These are phyloP conservation scores for Xyrichtys novacula DNA, from an alignment of 2,797 vertebrate species.

Conservation along the genomic window DNA sequence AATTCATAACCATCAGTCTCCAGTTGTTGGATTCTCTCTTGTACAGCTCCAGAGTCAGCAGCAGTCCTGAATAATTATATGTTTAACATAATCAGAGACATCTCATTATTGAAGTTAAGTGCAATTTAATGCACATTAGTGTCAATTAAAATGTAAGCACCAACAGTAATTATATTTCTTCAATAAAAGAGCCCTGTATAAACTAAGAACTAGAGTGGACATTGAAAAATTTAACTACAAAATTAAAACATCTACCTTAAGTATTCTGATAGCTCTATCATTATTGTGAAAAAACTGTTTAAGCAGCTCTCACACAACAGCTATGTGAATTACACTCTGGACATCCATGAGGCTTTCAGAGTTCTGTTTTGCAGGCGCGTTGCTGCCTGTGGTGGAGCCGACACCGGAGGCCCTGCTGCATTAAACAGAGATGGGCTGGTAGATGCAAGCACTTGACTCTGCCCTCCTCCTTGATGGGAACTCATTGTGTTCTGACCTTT, in stretches of 20 bases:
- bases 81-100: too few species aligned
- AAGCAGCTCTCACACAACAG: not conserved
- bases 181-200: slow-evolving; percentile 3
- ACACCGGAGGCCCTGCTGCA: slow-evolving; percentile 51
- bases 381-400: slow-evolving; percentile 28
- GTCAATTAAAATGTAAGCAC: not conserved
- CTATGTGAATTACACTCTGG: slow-evolving; percentile 11
- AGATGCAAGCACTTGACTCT: slow-evolving; percentile 67
- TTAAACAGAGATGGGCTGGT: slow-evolving; percentile 50
- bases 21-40: too few species aligned
- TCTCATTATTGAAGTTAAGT: not conserved
- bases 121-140: slow-evolving; percentile 5
- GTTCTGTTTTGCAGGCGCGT: slow-evolving; percentile 39
- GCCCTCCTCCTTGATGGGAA: slow-evolving; percentile 68
- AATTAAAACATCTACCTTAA: not conserved
- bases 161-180: not conserved
- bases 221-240: not conserved
- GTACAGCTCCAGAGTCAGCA: too few species aligned
- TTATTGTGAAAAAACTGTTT: not conserved
- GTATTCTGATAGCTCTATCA: not conserved
- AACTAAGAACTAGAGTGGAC: not conserved
- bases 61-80: not conserved
- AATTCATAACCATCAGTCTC: too few species aligned
- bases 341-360: not conserved
- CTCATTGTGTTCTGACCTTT: slow-evolving; percentile 75